Conservation (phyloP, 2,888 invertebrate species). For the Pseudococcus longispinus region DNA sequence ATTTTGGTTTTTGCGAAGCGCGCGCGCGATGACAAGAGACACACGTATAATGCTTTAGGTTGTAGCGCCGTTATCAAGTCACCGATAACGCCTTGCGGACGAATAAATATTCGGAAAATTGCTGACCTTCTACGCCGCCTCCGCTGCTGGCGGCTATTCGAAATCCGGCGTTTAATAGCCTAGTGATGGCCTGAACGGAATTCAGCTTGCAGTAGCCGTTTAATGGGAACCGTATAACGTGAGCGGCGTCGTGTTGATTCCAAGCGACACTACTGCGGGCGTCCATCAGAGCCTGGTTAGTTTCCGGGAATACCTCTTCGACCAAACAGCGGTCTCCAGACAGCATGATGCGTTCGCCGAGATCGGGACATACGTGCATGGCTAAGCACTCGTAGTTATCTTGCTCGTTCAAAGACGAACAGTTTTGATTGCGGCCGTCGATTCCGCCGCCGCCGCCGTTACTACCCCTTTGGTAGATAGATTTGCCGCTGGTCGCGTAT, state of each 20-base stretch:
- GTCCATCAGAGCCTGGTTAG: conserved; percentile 80
- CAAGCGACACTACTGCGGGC: conserved; percentile 80
- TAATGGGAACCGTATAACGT: conserved; percentile 83
- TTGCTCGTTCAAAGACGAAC: conserved; percentile 40
- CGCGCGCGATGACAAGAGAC: not conserved
- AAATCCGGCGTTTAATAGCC: conserved; percentile 74
- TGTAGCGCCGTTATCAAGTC: not conserved
- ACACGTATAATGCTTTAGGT: not conserved
- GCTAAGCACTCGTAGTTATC: conserved; percentile 76
- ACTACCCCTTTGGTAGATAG: conserved; percentile 59
- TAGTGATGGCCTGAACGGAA: conserved; percentile 85
- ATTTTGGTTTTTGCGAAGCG: not conserved
- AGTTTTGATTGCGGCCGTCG: conserved; percentile 36
- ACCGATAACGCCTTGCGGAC: conserved; percentile 66
- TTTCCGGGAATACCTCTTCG: conserved; percentile 78
- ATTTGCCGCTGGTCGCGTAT: conserved; percentile 58
- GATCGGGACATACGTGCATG: conserved; percentile 79
- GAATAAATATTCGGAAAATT: conserved; percentile 88
- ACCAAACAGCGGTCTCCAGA: conserved; percentile 79
- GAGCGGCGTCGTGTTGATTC: conserved; percentile 81
- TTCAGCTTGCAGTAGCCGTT: conserved; percentile 90
- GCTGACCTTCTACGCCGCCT: conserved; percentile 86
- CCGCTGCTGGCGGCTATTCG: conserved; percentile 82
- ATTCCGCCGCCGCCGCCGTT: conserved; percentile 56
- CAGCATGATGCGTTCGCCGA: conserved; percentile 81